phyloP scores from a whole-genome alignment of 2,797 vertebrate species.

The Siniperca scherzeri region DNA sequence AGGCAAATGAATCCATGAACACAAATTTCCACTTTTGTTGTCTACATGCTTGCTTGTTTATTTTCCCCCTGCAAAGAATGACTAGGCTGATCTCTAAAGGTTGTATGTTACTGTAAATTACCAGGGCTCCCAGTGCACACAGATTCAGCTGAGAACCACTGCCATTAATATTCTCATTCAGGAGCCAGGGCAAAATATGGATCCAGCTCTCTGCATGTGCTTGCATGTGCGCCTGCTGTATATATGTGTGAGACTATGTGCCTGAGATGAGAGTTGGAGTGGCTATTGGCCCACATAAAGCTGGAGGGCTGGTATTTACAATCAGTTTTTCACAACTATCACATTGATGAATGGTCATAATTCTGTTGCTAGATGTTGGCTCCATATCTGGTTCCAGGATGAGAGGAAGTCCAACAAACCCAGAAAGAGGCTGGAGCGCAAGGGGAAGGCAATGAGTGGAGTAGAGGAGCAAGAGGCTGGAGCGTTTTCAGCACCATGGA shows the following conservation, averaged over 20 bases:
- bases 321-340: conserved; percentile 30
- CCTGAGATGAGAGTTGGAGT: conserved; percentile 24
- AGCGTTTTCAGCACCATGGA: conserved; percentile 73
- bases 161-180: conserved; percentile 51
- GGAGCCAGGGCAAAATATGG: conserved; percentile 43
- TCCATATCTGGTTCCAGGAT: conserved; percentile 45
- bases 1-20: not conserved
- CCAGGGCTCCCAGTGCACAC: conserved; percentile 9
- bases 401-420: conserved; percentile 25
- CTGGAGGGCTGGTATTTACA: conserved; percentile 28
- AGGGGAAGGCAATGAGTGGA: not conserved
- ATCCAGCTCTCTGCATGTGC: conserved; percentile 36
- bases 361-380: conserved; percentile 39
- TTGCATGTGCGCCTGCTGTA: not conserved
- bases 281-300: conserved; percentile 22
- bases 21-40: not conserved
- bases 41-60: not conserved
- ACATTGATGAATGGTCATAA: conserved; percentile 48
- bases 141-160: conserved; percentile 31
- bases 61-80: not conserved
- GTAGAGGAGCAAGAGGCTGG: conserved; percentile 4
- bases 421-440: conserved; percentile 13
- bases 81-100: not conserved
- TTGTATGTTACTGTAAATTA: conserved; percentile 20
- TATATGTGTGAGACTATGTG: not conserved